phyloP scores from a whole-genome alignment of 2,888 invertebrate genomes.

The Eupithecia inturbata region DNA sequence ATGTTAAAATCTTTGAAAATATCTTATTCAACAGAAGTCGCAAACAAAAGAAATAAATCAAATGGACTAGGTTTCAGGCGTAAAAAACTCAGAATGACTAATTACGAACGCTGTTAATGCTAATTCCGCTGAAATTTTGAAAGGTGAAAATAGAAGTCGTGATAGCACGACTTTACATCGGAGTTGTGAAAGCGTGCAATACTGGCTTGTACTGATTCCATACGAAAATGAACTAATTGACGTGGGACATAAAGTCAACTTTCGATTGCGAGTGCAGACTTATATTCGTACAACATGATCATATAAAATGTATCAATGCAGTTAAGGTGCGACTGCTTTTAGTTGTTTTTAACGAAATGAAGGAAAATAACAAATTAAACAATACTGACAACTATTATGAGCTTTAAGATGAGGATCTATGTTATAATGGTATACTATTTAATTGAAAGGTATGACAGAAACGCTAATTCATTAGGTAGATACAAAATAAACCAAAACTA shows the following conservation, averaged over 20 bases:
- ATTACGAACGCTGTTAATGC: constrained; percentile 42
- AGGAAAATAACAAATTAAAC: not conserved
- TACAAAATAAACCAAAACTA: not conserved
- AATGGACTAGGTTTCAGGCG: constrained; percentile 32
- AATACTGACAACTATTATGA: not conserved
- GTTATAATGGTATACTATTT: too few species aligned
- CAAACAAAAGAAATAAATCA: constrained; percentile 7
- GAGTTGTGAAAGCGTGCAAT: constrained; percentile 72
- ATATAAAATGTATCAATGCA: constrained; percentile 1
- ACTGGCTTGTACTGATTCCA: constrained; percentile 49
- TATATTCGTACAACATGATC: constrained; percentile 7
- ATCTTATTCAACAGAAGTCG: too few species aligned
- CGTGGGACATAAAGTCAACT: constrained; percentile 48
- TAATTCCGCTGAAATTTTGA: constrained; percentile 56
- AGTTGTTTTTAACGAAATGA: not conserved
- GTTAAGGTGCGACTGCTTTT: not conserved
- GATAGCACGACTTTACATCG: constrained; percentile 47
- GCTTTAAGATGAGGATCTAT: not conserved
- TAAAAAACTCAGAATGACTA: constrained; percentile 28
- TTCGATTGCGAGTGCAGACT: constrained; percentile 46
- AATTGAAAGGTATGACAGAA: not conserved
- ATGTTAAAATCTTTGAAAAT: too few species aligned
- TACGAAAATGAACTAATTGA: constrained; percentile 60
- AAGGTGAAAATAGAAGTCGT: constrained; percentile 53
- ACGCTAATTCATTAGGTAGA: not conserved